Evolutionary conservation across 1,140 invertebrate genomes (phyloP), one percentile per base, ranked within the genome.

Genomic region (Protaetia brevitarsis): DNA sequence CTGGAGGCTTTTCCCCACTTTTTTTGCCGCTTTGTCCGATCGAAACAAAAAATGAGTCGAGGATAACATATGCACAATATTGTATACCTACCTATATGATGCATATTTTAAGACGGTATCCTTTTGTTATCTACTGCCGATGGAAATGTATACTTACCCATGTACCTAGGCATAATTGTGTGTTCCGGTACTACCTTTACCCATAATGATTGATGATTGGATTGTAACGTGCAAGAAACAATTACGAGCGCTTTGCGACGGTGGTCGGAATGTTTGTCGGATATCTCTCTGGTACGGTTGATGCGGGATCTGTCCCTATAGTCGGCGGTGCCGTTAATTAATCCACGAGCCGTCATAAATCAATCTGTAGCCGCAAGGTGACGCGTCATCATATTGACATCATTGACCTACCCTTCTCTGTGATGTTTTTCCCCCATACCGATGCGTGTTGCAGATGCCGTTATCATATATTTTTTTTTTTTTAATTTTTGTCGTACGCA

Each of bases 311-410:
- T 72, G 71, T 71, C 71, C 71, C 71, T 70, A 51, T 51, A 51
- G 41, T 51, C 41, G 19, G 41, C 41, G 51, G 63, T 70, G 68
- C 70, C 73, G 71, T 72, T 76, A 75, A 76, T 76, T 76, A 76
- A 76, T 76, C 74, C 69, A 65, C 62, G 66, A 37, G 64, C 69
- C 67, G 68, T 72, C 74, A 76, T 76, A 75, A 76, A 76, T 76
- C 75, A 76, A 75, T 76, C 71, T 73, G 74, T 72, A 74, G 71
- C 73, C 73, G 71, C 74, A 76, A 76, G 75, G 74, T 75, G 75
- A 74, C 74, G 74, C 75, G 71, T 72, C 75, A 76, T 76, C 74
- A 76, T 76, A 76, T 76, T 71, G 75, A 75, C 73, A 75, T 76
- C 73, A 76, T 75, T 76, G 75, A 76, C 74, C 70, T 51, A 51